Conservation (phyloP, 2,113 vertebrate species). For the Tinamus guttatus region DNA sequence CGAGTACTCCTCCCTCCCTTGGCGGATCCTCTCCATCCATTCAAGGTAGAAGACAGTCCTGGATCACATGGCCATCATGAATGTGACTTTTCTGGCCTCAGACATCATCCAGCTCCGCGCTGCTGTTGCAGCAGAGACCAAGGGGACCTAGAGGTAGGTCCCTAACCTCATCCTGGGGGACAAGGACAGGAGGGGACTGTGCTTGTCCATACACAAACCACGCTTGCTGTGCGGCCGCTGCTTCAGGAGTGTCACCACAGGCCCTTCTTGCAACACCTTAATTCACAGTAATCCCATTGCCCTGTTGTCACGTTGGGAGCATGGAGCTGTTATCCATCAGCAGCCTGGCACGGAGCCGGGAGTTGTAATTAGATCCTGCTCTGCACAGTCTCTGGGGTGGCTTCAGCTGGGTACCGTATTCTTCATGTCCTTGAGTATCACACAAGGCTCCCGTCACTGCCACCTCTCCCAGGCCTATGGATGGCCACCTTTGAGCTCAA, state of each 20-base stretch:
- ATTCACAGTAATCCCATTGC: background rate
- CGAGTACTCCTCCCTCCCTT: background rate
- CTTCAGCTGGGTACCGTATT: background rate
- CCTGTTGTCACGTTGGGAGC: rapidly evolving
- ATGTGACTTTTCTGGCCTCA: background rate
- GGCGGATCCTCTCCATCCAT: background rate
- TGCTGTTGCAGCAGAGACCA: background rate
- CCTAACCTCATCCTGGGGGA: background rate
- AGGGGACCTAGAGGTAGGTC: background rate
- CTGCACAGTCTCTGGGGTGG: background rate
- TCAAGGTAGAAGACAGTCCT: background rate
- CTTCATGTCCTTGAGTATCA: too few species aligned
- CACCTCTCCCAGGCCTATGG: too few species aligned
- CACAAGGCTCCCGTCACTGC: background rate
- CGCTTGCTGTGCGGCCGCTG: background rate
- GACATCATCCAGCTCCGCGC: background rate
- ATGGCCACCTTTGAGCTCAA: background rate
- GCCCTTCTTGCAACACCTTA: background rate
- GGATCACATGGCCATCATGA: background rate
- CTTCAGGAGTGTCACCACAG: background rate
- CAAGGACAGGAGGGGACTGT: background rate
- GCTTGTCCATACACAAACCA: background rate
- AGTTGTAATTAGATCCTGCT: background rate
- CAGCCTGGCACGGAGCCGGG: background rate
- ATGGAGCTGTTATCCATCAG: background rate